Base-by-base conservation (phyloP, 2,797 vertebrate species). In the Lepus townsendii region DNA sequence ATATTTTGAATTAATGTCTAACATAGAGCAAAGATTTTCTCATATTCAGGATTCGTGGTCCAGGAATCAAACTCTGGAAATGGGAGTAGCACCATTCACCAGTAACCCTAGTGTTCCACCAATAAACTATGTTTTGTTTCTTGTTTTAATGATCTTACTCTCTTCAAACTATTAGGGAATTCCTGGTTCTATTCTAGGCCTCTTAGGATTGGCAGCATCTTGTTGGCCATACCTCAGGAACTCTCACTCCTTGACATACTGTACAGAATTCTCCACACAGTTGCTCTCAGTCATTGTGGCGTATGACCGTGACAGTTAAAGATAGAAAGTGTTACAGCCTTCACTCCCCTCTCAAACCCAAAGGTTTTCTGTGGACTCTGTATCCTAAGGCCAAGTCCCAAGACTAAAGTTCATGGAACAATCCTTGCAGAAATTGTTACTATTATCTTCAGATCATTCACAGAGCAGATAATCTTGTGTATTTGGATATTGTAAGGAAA, bases 391-490 rank as follows among this genome's bases (percentile, higher is more conserved):
- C 4, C 9, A 71, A 26, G 2, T 47, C 7, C 63, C 14, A 17
- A 30, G 7, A 66, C 0, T 4, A 30, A 57, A 92, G 65, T 35
- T 63, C 30, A 50, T 24, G 5, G 38, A 62, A 79, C 3, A 72
- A 0, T 24, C 4, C 0, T 1, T 73, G 19, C 10, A 50, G 14
- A 32, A 60, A 65, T 3, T 20, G 3, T 22, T 47, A 47, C 2
- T 16, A 47, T 0, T 35, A 7, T 57, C 27, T 57, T 30, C 24
- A 66, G 11, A 26, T 42, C 12, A 1, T 27, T 84, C 26, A 32
- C 2, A 73, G 8, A 86, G 17, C 3, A 6, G 5, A 0, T 5
- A 20, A 57, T 54, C 1, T 16, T 72, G 3, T 4, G 0, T 11
- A 2, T 35, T 35, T 60, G 35, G n/a, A 13, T 35, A 47, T 35